Evolutionary conservation across 2,888 invertebrate genomes (phyloP).

Genomic region (Eubasilissa splendida): DNA sequence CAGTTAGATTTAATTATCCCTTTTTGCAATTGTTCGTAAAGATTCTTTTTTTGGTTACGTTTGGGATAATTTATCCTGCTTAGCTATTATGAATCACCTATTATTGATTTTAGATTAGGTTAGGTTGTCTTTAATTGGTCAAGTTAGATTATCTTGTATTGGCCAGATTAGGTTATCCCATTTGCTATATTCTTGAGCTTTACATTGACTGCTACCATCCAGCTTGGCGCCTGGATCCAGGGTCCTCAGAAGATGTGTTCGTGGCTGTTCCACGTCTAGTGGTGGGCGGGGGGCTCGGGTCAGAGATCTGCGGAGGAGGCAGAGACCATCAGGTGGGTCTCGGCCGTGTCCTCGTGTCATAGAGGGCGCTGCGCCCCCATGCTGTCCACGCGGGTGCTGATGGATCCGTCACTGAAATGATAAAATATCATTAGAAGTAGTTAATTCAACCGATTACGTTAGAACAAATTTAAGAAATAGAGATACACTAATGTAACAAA

Average conservation of each 20-base stretch:
- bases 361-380: slow-evolving; percentile 55
- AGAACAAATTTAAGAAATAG: background rate
- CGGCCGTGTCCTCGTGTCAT: slow-evolving; percentile 59
- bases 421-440: slow-evolving; percentile 12
- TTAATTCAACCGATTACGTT: background rate
- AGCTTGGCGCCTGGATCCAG: background rate
- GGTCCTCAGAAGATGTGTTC: slow-evolving; percentile 59
- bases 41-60: background rate
- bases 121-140: too few relatives aligned
- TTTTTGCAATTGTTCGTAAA: too few relatives aligned
- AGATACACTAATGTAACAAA: background rate
- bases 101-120: too few relatives aligned
- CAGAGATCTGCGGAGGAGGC: slow-evolving; percentile 58
- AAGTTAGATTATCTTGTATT: too few relatives aligned
- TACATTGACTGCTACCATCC: too few relatives aligned
- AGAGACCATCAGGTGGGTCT: slow-evolving; percentile 58
- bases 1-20: too few relatives aligned
- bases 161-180: too few relatives aligned
- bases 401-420: slow-evolving; percentile 57
- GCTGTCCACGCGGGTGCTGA: slow-evolving; percentile 58
- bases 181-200: too few relatives aligned
- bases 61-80: background rate
- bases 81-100: too few relatives aligned
- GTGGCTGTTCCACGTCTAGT: slow-evolving; percentile 59
- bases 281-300: slow-evolving; percentile 55